Evolutionary conservation across 1,140 invertebrate species (phyloP), one percentile per base, ranked within the genome.

Genomic region (Meloidogyne hapla): DNA sequence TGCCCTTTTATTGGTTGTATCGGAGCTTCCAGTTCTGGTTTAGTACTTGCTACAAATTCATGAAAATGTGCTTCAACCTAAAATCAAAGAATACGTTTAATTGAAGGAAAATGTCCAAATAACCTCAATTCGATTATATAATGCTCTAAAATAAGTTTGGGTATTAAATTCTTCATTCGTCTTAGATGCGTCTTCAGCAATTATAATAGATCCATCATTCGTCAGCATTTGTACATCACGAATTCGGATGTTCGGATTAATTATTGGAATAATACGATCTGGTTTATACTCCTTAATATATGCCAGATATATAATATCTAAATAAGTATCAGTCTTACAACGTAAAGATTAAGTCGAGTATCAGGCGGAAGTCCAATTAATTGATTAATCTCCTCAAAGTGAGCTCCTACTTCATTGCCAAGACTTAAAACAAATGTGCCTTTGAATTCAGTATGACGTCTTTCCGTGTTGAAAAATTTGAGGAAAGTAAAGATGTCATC

Each of bases 401-500:
- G 76, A 10, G 64, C 21, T 13, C 48, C 21, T 6, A 81, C 23
- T n/a, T 69, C 65, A 13, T 74, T 75, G 23, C 68, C 71, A 18
- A 79, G 2, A 9, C n/a, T 71, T 23, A 82, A 42, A 13, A 82
- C 15, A 13, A 84, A 33, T 1, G 71, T 66, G n/a, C 83, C 83
- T 38, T 75, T 66, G 64, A 68, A 82, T 18, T 78, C 79, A 28
- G 81, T 42, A 9, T 67, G 18, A 25, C 77, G 64, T 15, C 80
- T 75, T 10, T 77, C 69, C 26, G 69, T 38, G 23, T 85, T 70
- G 74, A 78, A 85, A 28, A 82, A 76, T 48, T 84, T 82, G 18
- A 84, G 61, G 62, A 82, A 82, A 21, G 61, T 63, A 42, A 80
- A 42, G n/a, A 82, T 23, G 28, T 81, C 80, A 56, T 81, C 77